phyloP scores from a whole-genome alignment of 2,113 vertebrate genomes.

The Pseudopipra pipra region DNA sequence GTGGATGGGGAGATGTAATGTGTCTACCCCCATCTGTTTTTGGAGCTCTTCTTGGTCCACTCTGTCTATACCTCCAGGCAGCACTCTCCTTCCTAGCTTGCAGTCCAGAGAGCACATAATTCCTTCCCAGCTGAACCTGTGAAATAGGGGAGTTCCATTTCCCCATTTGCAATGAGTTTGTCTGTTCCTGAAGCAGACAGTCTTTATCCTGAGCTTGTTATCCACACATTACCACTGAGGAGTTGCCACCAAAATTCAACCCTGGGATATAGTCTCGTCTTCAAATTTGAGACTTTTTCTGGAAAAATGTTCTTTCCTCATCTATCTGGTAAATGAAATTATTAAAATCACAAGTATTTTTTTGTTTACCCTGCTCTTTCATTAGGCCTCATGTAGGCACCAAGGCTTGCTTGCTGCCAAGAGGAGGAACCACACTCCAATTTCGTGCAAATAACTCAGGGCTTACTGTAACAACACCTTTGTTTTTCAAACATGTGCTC shows the following conservation, averaged over 20 bases:
- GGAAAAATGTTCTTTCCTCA: background rate
- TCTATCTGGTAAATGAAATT: background rate
- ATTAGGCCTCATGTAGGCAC: background rate
- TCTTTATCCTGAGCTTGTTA: background rate
- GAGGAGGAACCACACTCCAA: background rate
- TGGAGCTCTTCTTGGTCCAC: background rate
- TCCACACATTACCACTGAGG: background rate
- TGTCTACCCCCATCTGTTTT: background rate
- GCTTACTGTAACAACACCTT: constrained; percentile 30
- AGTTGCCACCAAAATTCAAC: background rate
- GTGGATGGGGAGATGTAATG: background rate
- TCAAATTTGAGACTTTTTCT: background rate
- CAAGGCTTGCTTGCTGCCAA: background rate
- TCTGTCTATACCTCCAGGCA: background rate
- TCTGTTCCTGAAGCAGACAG: background rate
- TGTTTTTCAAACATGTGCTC: background rate
- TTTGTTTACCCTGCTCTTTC: background rate
- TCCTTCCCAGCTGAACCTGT: background rate
- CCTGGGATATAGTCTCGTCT: background rate
- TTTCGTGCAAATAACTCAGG: background rate
- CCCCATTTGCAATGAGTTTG: background rate
- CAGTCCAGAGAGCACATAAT: background rate
- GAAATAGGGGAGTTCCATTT: background rate
- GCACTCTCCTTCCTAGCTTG: background rate
- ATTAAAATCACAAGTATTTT: background rate